Evolutionary conservation across 2,113 vertebrate species (phyloP), one percentile per base, ranked within the genome.

Genomic region (Octodon degus): DNA sequence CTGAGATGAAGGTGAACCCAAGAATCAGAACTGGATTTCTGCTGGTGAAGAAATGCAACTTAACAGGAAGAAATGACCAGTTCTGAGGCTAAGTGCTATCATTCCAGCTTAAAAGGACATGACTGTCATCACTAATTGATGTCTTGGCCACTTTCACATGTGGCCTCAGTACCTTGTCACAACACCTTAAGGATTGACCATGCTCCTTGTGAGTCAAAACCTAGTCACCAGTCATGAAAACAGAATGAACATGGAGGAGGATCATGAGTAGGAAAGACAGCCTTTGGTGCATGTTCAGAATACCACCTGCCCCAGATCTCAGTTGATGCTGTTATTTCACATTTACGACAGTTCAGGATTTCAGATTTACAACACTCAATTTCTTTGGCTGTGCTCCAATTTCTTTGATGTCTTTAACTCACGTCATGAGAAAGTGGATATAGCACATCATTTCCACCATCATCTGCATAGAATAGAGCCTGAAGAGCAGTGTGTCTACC

Each of bases 1-100:
- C 58, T 86, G 40, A 87, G 24, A 50, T 89, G 53, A 92, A 80
- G 81, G 67, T n/a, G 5, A 87, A 40, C 77, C 65, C 16, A 55
- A 85, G 32, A 40, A 60, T 7, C 62, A 79, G 65, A 70, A 76
- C 0, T 83, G 55, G 81, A 94, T 94, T 95, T 95, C 47, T 90
- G 32, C 40, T 87, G 43, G 58, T 60, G 6, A 24, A 87, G 27
- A 30, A 63, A 82, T 67, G 20, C 12, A 83, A 25, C n/a, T 65
- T 43, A 43, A 40, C 5, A 40, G 63, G 13, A 3, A 93, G 22
- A 22, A 83, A 62, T 19, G 25, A 58, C 20, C 27, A 65, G 37
- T 40, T 7, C 19, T 37, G 68, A 68, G 47, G 53, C 62, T 79
- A 86, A 89, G 37, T 43, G 19, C 62, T 12, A 24, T n/a, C 2